phyloP scores from a whole-genome alignment of 2,888 invertebrate genomes.

The Chesias legatella region DNA sequence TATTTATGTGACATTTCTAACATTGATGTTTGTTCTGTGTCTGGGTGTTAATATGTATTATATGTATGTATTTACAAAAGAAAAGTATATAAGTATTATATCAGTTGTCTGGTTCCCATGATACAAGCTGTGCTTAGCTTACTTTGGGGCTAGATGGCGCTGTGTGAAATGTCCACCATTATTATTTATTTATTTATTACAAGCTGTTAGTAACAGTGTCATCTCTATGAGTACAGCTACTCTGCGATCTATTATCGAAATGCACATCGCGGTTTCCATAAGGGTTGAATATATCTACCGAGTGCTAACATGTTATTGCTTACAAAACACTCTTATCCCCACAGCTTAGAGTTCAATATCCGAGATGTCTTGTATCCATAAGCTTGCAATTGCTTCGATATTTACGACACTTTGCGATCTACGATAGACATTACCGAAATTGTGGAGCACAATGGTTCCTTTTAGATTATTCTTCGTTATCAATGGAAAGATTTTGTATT shows the following conservation, averaged over 20 bases:
- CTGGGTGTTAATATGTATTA: too few species aligned
- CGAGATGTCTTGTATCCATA: neutral
- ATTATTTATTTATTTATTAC: too few species aligned
- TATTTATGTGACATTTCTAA: too few species aligned
- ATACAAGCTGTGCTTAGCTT: too few species aligned
- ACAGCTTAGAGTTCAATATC: slow-evolving; percentile 19
- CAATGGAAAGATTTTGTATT: slow-evolving; percentile 6
- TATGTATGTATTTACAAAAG: too few species aligned
- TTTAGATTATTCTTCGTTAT: slow-evolving; percentile 20
- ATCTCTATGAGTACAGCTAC: slow-evolving; percentile 29
- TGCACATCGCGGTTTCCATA: slow-evolving; percentile 71
- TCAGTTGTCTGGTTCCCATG: too few species aligned
- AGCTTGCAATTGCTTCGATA: slow-evolving; percentile 39
- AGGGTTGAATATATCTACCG: slow-evolving; percentile 66
- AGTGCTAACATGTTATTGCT: slow-evolving; percentile 28
- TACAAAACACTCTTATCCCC: slow-evolving; percentile 15
- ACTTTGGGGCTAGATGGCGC: too few species aligned
- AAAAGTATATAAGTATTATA: too few species aligned
- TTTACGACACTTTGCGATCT: slow-evolving; percentile 44
- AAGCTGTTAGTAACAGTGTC: neutral
- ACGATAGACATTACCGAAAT: slow-evolving; percentile 60
- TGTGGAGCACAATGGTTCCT: slow-evolving; percentile 41
- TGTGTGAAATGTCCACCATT: too few species aligned
- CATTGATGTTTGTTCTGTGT: too few species aligned
- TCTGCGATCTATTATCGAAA: slow-evolving; percentile 68